A percentile compares a stretch with the other conserved stretches of the same genome.
These are phyloP conservation scores for Whitmania pigra DNA, from an alignment of 1,140 invertebrate species.

Conservation along the genomic window DNA sequence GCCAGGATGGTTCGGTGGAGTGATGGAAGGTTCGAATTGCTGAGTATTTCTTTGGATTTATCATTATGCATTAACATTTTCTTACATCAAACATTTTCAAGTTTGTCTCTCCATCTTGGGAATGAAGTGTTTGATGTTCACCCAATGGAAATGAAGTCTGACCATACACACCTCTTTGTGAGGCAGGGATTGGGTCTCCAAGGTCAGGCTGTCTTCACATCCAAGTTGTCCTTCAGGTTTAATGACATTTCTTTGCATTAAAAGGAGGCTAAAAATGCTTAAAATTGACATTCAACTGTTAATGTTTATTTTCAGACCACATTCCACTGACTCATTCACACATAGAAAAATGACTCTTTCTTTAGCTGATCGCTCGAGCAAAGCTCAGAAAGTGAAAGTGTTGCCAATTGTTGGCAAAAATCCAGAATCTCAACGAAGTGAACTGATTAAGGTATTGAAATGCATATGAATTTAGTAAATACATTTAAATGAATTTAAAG, in stretches of 20 bases:
- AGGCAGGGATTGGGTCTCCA: conserved; percentile 93
- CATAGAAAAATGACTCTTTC: conserved; percentile 97
- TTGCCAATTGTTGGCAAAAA: conserved; percentile 82
- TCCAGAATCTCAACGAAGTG: conserved; percentile 76
- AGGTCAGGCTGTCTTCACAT: conserved; percentile 89
- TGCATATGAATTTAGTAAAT: not conserved
- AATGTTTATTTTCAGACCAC: conserved; percentile 48
- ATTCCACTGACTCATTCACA: conserved; percentile 94
- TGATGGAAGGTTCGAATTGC: conserved; percentile 56
- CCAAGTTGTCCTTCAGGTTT: conserved; percentile 81
- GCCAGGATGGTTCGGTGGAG: conserved; percentile 90
- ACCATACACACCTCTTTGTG: conserved; percentile 88
- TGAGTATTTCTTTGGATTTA: not conserved
- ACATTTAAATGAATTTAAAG: not conserved
- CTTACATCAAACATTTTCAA: too few species aligned
- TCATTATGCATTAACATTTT: conserved; percentile 15
- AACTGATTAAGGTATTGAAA: conserved; percentile 66
- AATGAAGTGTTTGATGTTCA: conserved; percentile 96
- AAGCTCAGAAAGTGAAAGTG: conserved; percentile 89
- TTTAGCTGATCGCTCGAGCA: conserved; percentile 87
- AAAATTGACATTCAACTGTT: not conserved
- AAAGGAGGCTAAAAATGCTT: not conserved
- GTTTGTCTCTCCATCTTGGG: conserved; percentile 89
- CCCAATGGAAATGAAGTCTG: conserved; percentile 71
- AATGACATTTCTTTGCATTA: not conserved